These are phyloP conservation scores for Muraenolepis orangiensis DNA, from an alignment of 2,797 vertebrate species.

Conservation along the genomic window DNA sequence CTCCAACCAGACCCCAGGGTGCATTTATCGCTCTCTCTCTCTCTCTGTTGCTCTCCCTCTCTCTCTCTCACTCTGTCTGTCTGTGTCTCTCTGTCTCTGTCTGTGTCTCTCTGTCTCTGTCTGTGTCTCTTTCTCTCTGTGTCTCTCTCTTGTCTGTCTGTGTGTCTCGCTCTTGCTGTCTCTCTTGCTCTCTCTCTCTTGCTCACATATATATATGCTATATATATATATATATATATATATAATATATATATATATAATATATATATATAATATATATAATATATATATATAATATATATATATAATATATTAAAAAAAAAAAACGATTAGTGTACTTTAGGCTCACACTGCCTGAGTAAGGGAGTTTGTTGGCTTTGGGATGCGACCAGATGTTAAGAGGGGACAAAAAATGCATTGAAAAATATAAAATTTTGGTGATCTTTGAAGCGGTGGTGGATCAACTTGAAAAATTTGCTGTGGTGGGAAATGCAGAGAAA, in stretches of 20 bases:
- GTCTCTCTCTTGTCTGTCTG: too few relatives aligned
- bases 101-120: not conserved
- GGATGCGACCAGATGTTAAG: slow-evolving; percentile 25
- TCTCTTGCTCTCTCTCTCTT: too few relatives aligned
- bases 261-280: too few relatives aligned
- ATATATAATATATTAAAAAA: too few relatives aligned
- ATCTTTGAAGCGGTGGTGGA: slow-evolving; percentile 23
- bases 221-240: too few relatives aligned
- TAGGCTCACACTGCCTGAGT: not conserved
- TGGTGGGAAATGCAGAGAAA: not conserved
- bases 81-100: not conserved
- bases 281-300: too few relatives aligned
- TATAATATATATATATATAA: too few relatives aligned
- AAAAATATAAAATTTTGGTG: slow-evolving; percentile 18
- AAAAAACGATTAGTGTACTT: too few relatives aligned
- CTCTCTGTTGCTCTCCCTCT: slow-evolving; percentile 42
- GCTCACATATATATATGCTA: too few relatives aligned
- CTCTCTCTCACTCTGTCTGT: slow-evolving; percentile 13
- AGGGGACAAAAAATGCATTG: slow-evolving; percentile 8
- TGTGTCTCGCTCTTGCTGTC: too few relatives aligned
- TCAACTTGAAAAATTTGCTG: slow-evolving; percentile 4
- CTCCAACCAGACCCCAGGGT: slow-evolving; percentile 49
- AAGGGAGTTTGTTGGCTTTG: slow-evolving; percentile 18
- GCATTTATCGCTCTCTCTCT: slow-evolving; percentile 45
- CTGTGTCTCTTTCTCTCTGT: not conserved